Conservation (phyloP, 2,113 vertebrate species). For the Xerus inauris region DNA sequence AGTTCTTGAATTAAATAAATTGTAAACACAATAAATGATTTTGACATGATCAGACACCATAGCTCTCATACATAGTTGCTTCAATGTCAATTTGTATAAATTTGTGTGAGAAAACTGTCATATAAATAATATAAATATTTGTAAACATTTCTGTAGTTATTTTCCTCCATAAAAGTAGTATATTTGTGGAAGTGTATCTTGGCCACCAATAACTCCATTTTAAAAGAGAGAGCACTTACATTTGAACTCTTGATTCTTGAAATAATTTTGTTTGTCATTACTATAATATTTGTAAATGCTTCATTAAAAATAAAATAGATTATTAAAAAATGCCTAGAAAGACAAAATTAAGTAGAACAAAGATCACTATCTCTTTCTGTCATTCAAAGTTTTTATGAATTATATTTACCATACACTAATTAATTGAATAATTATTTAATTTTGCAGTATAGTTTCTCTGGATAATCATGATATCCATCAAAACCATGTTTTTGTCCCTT, state of each 20-base stretch:
- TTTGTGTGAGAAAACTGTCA: too few species aligned
- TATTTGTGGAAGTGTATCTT: conserved; percentile 32
- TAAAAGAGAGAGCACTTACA: background rate
- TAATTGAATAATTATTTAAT: background rate
- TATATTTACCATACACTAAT: background rate
- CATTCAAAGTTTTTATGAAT: background rate
- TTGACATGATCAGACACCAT: rapidly evolving
- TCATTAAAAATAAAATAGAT: background rate
- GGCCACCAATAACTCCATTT: background rate
- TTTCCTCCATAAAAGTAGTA: conserved; percentile 34
- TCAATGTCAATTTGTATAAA: too few species aligned
- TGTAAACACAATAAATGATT: background rate
- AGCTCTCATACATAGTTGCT: background rate
- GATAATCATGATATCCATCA: background rate
- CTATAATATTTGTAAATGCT: background rate
- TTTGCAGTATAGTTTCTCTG: background rate
- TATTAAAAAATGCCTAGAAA: background rate
- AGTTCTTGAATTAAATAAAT: background rate
- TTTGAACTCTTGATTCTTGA: background rate
- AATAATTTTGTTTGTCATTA: background rate
- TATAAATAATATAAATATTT: too few species aligned
- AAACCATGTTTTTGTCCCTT: background rate
- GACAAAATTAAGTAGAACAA: background rate
- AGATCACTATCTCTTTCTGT: background rate
- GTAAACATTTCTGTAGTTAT: background rate